phyloP scores from a whole-genome alignment of 2,888 invertebrate genomes.

The Agelastica alni region DNA sequence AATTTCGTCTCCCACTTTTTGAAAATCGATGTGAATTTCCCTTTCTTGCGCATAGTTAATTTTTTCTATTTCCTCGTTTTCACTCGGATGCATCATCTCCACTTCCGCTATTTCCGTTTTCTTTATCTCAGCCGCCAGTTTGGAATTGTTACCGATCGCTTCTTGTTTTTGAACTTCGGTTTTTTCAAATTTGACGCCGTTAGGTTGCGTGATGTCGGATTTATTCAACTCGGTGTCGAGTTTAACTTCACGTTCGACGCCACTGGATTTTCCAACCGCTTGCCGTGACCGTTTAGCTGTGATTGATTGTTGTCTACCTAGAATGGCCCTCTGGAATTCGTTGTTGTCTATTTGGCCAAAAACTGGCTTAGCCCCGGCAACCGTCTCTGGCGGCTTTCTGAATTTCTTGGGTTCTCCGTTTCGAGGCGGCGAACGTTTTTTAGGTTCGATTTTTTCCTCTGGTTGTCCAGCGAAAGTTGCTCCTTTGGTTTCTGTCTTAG shows the following conservation, averaged over 20 bases:
- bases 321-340: slow-evolving; percentile 54
- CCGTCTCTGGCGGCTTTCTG: slow-evolving; percentile 53
- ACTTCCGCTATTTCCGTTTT: slow-evolving; percentile 47
- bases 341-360: slow-evolving; percentile 55
- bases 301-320: slow-evolving; percentile 47
- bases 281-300: slow-evolving; percentile 43
- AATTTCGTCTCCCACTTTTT: slow-evolving; percentile 49
- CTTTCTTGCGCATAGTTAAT: slow-evolving; percentile 52
- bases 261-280: slow-evolving; percentile 5
- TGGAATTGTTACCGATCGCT: slow-evolving; percentile 36
- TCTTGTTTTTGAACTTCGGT: slow-evolving; percentile 36
- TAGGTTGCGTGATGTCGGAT: background rate
- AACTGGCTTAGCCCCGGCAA: slow-evolving; percentile 54
- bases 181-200: slow-evolving; percentile 40
- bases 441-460: slow-evolving; percentile 2
- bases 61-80: slow-evolving; percentile 52
- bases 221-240: slow-evolving; percentile 21
- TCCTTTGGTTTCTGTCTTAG: background rate
- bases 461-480: background rate
- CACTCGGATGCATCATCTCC: slow-evolving; percentile 45
- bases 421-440: slow-evolving; percentile 20
- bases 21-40: slow-evolving; percentile 52
- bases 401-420: slow-evolving; percentile 42
- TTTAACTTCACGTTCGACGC: background rate
- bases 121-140: slow-evolving; percentile 41